These are phyloP conservation scores for Mythimna lalbum DNA, from an alignment of 2,888 invertebrate genomes.

Conservation along the genomic window DNA sequence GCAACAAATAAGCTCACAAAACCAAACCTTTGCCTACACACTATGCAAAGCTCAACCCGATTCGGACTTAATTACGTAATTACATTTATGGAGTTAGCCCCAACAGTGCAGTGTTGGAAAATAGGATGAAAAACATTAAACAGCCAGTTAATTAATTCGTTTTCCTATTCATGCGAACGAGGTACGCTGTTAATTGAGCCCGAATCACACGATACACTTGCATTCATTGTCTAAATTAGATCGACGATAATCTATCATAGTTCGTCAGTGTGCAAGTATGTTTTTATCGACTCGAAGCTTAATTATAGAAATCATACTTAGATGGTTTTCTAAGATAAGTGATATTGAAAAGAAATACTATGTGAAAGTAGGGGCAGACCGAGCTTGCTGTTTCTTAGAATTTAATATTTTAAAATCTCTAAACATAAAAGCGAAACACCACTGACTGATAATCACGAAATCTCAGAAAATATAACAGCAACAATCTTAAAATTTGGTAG, in stretches of 20 bases:
- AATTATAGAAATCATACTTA: conserved; percentile 46
- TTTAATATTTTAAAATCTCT: background rate
- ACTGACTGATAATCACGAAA: too few species aligned
- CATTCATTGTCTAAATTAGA: conserved; percentile 71
- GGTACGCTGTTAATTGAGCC: conserved; percentile 72
- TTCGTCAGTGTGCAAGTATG: conserved; percentile 60
- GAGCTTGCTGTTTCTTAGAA: background rate
- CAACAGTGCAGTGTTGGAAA: conserved; percentile 30
- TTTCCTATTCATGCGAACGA: conserved; percentile 76
- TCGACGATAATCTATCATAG: conserved; percentile 67
- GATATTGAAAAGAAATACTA: conserved; percentile 16
- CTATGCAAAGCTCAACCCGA: conserved; percentile 19
- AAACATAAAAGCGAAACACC: too few species aligned
- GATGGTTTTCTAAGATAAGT: conserved; percentile 56
- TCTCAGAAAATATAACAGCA: too few species aligned
- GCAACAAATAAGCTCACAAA: conserved; percentile 18
- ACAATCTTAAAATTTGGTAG: too few species aligned
- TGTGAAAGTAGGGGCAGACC: conserved; percentile 20
- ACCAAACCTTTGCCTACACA: conserved; percentile 14
- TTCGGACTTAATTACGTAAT: conserved; percentile 39
- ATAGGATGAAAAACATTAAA: conserved; percentile 58
- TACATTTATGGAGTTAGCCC: conserved; percentile 36
- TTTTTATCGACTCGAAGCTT: conserved; percentile 51
- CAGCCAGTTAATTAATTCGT: conserved; percentile 76
- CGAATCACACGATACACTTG: conserved; percentile 78